Evolutionary conservation across 2,797 vertebrate species (phyloP).

Genomic region (Taenioides sp.): DNA sequence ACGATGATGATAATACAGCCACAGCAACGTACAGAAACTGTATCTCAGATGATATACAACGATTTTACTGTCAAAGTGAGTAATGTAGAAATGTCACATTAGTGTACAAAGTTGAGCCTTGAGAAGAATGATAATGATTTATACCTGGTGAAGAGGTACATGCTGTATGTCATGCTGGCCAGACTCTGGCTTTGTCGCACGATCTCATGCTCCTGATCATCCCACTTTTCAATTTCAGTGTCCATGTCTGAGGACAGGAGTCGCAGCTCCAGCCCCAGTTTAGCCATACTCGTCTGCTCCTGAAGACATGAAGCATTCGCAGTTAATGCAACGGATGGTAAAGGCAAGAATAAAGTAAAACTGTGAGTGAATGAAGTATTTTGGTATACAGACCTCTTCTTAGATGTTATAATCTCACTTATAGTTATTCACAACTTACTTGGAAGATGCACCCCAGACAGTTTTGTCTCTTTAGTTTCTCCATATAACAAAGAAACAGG

Average conservation of each 20-base stretch:
- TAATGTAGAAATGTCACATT: slow-evolving; percentile 10
- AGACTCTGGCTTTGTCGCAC: slow-evolving; percentile 86
- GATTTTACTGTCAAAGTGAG: slow-evolving; percentile 32
- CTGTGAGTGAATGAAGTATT: not conserved
- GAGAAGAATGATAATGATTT: slow-evolving; percentile 16
- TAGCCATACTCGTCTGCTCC: slow-evolving; percentile 93
- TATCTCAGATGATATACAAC: slow-evolving; percentile 6
- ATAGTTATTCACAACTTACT: not conserved
- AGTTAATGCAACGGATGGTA: not conserved
- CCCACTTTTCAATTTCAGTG: slow-evolving; percentile 92
- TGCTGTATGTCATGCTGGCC: slow-evolving; percentile 93
- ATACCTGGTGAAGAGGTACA: slow-evolving; percentile 97
- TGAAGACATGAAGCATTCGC: slow-evolving; percentile 44
- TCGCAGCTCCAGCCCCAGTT: slow-evolving; percentile 91
- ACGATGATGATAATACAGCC: slow-evolving; percentile 32
- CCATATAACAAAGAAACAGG: not conserved
- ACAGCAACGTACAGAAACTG: slow-evolving; percentile 23
- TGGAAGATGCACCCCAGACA: not conserved
- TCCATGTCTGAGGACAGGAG: slow-evolving; percentile 90
- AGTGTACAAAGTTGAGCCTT: slow-evolving; percentile 22
- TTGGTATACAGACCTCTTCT: no score
- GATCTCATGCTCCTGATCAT: slow-evolving; percentile 90
- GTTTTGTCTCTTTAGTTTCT: not conserved
- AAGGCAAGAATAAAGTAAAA: not conserved
- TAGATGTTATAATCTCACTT: not conserved